phyloP scores from a whole-genome alignment of 2,797 vertebrate species.

The Chiropotes sagulatus region DNA sequence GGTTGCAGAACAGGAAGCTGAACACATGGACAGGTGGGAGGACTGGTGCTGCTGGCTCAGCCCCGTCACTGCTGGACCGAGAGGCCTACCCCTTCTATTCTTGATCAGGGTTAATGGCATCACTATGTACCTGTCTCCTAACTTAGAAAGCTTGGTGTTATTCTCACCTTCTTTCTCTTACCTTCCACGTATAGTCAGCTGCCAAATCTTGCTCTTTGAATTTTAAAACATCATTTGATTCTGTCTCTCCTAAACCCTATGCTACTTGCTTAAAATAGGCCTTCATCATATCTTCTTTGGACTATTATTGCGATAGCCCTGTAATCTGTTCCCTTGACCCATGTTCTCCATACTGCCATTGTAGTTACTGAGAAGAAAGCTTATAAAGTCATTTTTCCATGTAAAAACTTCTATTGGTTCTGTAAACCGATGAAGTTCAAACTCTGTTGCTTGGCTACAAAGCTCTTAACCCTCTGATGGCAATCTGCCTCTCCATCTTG shows the following conservation, averaged over 20 bases:
- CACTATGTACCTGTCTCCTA: conserved; percentile 56
- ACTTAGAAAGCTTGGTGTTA: conserved; percentile 60
- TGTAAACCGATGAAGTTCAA: neutral
- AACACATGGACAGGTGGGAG: neutral
- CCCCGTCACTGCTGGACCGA: neutral
- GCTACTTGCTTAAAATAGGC: conserved; percentile 55
- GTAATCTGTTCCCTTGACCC: neutral
- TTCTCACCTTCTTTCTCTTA: conserved; percentile 68
- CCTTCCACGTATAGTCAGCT: conserved; percentile 44
- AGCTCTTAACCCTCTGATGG: neutral
- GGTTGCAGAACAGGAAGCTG: neutral
- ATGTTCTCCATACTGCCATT: neutral
- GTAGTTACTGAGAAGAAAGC: neutral
- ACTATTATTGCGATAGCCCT: neutral
- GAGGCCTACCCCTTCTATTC: neutral
- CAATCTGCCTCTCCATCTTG: neutral
- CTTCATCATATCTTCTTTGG: conserved; percentile 7
- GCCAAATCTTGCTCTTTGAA: conserved; percentile 72
- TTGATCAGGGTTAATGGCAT: conserved; percentile 42
- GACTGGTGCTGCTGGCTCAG: neutral
- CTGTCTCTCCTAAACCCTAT: conserved; percentile 38
- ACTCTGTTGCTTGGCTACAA: neutral
- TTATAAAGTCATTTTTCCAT: neutral
- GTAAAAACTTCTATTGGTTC: neutral
- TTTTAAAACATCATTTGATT: conserved; percentile 70